Evolutionary conservation across 2,797 vertebrate genomes (phyloP), one percentile per base, ranked within the genome.

Genomic region (Sebastes trivittatus): DNA sequence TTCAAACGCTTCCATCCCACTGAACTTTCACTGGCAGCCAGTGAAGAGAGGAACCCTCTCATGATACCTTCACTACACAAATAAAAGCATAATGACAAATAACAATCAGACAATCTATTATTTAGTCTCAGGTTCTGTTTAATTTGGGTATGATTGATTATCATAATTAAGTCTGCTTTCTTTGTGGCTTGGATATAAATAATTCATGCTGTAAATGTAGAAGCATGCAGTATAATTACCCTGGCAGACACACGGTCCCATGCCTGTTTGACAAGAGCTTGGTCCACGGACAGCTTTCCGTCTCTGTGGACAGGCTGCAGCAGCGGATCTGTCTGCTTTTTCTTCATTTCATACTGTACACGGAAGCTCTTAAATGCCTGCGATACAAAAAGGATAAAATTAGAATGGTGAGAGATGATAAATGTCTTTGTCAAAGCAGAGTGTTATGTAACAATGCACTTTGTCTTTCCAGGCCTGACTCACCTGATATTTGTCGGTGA

Each of bases 401-500:
- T 5, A 66, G 55, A 86, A 23, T 27, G 65, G n/a, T 46, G 8
- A 52, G 18, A 60, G 32, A 3, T 62, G 36, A 56, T 66, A 20
- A 68, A 65, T 60, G 9, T n/a, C 9, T 63, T n/a, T 67, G 29
- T 77, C 32, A 20, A 22, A 65, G 36, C n/a, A 59, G 32, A 64
- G 11, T 30, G 36, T 68, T 54, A 72, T 6, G n/a, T 69, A 56
- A 67, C 11, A 55, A 5, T 18, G 23, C 42, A 55, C n/a, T 68
- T 67, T 54, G 20, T 62, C 22, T 76, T 71, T 42, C 5, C 54
- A 36, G n/a, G 49, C n/a, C 29, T 74, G 68, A 78, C 80, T 77
- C 52, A 93, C 98, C 97, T 98, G 97, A 62, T 99, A 99, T 90
- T 97, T 98, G 75, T 99, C 98, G 3, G 97, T 96, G 67, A 97